phyloP scores from a whole-genome alignment of 2,888 invertebrate genomes.

The Phyllotreta cruciferae region DNA sequence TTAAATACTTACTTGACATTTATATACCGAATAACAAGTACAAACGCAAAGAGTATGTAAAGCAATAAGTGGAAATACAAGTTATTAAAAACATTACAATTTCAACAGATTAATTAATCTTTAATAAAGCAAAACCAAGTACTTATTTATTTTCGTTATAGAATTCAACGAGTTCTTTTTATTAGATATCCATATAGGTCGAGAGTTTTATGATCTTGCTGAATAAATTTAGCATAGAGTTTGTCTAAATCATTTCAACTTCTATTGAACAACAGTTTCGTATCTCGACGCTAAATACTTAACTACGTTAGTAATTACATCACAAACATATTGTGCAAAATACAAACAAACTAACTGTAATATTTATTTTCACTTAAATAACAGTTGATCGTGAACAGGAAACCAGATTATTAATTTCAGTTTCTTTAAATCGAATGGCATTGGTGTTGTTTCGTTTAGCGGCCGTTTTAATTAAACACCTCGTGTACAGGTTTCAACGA shows the following conservation, averaged over 20 bases:
- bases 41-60: too few relatives aligned
- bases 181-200: slow-evolving; percentile 1
- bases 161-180: too few relatives aligned
- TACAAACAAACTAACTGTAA: slow-evolving; percentile 43
- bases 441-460: slow-evolving; percentile 23
- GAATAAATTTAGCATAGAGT: slow-evolving; percentile 9
- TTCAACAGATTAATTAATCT: too few relatives aligned
- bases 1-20: too few relatives aligned
- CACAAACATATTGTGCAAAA: slow-evolving; percentile 31
- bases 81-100: too few relatives aligned
- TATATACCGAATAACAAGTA: too few relatives aligned
- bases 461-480: too few relatives aligned
- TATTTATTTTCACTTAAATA: slow-evolving; percentile 43
- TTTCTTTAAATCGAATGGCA: slow-evolving; percentile 41
- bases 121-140: too few relatives aligned
- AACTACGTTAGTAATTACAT: slow-evolving; percentile 35
- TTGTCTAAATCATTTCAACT: slow-evolving; percentile 17
- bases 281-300: slow-evolving; percentile 30
- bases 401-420: slow-evolving; percentile 40
- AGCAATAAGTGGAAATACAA: too few relatives aligned
- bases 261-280: slow-evolving; percentile 5
- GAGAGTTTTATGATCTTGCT: slow-evolving; percentile 9
- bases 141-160: too few relatives aligned
- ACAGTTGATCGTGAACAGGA: slow-evolving; percentile 36
- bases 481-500: too few relatives aligned